phyloP scores from a whole-genome alignment of 2,113 vertebrate species.

The Xenopus borealis region DNA sequence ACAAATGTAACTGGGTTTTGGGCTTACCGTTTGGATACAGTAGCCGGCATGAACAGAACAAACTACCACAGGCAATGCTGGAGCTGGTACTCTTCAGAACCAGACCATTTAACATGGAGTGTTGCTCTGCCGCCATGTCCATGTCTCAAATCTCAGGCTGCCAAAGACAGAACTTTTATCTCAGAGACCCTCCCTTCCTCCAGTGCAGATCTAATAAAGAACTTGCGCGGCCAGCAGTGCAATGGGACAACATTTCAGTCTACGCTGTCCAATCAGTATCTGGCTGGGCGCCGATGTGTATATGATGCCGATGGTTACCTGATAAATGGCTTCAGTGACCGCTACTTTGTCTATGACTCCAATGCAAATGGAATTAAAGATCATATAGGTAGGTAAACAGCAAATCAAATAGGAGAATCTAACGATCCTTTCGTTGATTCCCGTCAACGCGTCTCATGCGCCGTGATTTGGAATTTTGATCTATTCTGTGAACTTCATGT shows the following conservation, averaged over 20 bases:
- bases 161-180: slow-evolving; percentile 62
- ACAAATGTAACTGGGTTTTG: slow-evolving; percentile 62
- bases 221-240: slow-evolving; percentile 55
- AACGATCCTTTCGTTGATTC: too few species aligned
- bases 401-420: too few species aligned
- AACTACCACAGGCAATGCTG: slow-evolving; percentile 62
- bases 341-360: slow-evolving; percentile 58
- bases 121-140: slow-evolving; percentile 60
- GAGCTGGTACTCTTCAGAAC: slow-evolving; percentile 64
- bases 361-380: slow-evolving; percentile 52
- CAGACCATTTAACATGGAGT: slow-evolving; percentile 61
- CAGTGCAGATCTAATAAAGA: slow-evolving; percentile 43
- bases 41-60: slow-evolving; percentile 13
- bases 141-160: slow-evolving; percentile 64
- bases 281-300: slow-evolving; percentile 69
- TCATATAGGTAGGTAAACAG: slow-evolving; percentile 62
- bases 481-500: too few species aligned
- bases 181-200: slow-evolving; percentile 53
- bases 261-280: slow-evolving; percentile 59
- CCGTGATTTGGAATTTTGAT: too few species aligned
- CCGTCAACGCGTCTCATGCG: too few species aligned
- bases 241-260: slow-evolving; percentile 61
- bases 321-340: slow-evolving; percentile 67
- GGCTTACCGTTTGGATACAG: slow-evolving; percentile 62
- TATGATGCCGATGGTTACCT: slow-evolving; percentile 69